Base-by-base conservation (phyloP, 2,888 invertebrate species). In the Mesoligia furuncula region DNA sequence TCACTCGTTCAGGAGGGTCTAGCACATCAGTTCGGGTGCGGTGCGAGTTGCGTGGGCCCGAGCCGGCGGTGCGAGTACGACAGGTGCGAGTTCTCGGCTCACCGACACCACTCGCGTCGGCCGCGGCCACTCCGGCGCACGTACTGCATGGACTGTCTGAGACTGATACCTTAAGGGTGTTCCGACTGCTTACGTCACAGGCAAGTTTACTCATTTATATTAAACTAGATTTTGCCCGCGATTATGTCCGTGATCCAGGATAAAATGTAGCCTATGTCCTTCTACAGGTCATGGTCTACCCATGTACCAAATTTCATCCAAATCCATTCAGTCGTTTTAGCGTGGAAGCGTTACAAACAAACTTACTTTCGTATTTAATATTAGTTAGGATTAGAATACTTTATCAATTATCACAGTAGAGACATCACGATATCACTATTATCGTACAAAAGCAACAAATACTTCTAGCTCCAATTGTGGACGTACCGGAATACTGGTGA, bases 141-240 rank as follows among this genome's bases (percentile, higher is more conserved):
- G 98, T 99, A 31, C 98, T 99, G 85, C 99, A 99, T 91, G 97
- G 98, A 80, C 98, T 98, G 90, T 98, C 99, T 88, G 99, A 99
- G 95, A 97, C 98, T 0, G 99, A 99, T 95, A 99, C 99, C 0
- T 96, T 99, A 62, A 97, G 98, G 85, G 99, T 99, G 0, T 99
- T 99, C 94, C 97, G 99, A 24, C 97, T 99, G 13, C 98, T 99
- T 59, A 99, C 99, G 0, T 98, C 98, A 66, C 99, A 99, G 97
- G 98, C 98, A 92, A 69, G 17, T 45, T 27, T 20, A 69, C 24
- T 9, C 8, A 64, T 42, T 36, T 42, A 24, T 62, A 11, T 20
- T 20, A 24, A 0, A 61, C 8, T 61, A 61, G 17, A 17, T 61
- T 8, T 31, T 31, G 27, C 17, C 27, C 8, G 17, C 8, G 59